phyloP scores from a whole-genome alignment of 2,113 vertebrate genomes.

The Puma concolor region DNA sequence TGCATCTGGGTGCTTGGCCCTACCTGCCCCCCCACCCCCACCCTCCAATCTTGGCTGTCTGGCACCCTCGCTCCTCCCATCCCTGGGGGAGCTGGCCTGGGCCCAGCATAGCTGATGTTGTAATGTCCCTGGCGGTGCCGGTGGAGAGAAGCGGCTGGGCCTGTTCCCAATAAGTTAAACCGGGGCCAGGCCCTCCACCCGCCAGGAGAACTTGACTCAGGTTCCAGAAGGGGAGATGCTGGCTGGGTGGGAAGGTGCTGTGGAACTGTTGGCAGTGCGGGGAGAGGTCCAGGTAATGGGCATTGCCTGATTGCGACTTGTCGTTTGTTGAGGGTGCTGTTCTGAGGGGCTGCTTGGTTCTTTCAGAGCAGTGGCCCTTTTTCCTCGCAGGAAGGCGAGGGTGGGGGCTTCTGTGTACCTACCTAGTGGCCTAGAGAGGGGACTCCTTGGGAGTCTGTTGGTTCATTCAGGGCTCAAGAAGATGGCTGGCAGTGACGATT shows the following conservation, averaged over 20 bases:
- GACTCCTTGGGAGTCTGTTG: neutral
- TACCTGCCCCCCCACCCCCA: slow-evolving; percentile 49
- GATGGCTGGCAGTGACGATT: neutral
- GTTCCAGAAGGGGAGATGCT: neutral
- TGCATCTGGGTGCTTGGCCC: slow-evolving; percentile 60
- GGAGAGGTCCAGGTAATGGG: neutral
- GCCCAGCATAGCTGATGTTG: slow-evolving; percentile 70
- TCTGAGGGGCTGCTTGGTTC: neutral
- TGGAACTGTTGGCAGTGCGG: neutral
- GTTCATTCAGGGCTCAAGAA: neutral
- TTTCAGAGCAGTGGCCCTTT: neutral
- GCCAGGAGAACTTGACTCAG: slow-evolving; percentile 51
- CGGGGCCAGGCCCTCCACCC: slow-evolving; percentile 32
- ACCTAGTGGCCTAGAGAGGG: neutral
- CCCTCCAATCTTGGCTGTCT: slow-evolving; percentile 71
- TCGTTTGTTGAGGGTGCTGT: neutral
- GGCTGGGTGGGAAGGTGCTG: neutral
- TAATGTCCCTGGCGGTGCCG: slow-evolving; percentile 77
- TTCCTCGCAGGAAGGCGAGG: neutral
- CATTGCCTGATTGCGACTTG: neutral
- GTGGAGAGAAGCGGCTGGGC: slow-evolving; percentile 52
- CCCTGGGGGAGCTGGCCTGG: slow-evolving; percentile 76
- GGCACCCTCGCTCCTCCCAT: slow-evolving; percentile 73
- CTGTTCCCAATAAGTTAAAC: slow-evolving; percentile 72
- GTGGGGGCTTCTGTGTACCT: neutral